Conservation (phyloP, 2,113 vertebrate genomes). For the Cariama cristata region DNA sequence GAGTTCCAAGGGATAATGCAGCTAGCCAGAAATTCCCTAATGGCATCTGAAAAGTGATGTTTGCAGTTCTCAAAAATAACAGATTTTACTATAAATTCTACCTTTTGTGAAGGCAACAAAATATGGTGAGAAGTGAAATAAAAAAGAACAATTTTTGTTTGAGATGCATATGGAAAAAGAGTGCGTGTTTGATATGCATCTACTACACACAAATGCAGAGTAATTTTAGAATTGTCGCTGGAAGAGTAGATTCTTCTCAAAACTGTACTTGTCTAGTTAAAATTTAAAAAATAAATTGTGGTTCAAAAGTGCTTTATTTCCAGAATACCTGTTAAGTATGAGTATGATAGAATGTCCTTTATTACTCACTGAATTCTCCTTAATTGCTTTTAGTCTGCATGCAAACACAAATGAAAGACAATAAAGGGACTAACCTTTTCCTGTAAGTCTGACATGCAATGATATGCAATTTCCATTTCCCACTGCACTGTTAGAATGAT, state of each 20-base stretch:
- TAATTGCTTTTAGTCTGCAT: background rate
- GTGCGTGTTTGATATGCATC: background rate
- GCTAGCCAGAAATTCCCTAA: background rate
- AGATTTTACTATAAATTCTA: background rate
- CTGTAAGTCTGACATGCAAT: background rate
- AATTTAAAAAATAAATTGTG: background rate
- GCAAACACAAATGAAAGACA: background rate
- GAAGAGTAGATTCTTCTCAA: background rate
- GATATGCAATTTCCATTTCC: background rate
- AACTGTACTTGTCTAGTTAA: background rate
- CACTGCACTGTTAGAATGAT: background rate
- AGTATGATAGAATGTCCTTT: background rate
- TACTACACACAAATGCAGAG: background rate
- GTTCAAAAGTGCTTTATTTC: background rate
- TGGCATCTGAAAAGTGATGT: background rate
- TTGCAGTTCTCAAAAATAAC: background rate
- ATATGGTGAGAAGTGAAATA: background rate
- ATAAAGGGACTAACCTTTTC: background rate
- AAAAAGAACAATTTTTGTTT: background rate
- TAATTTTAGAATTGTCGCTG: background rate
- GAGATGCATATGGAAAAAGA: background rate
- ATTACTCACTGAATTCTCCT: background rate
- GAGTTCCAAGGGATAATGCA: background rate
- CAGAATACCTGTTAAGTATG: background rate
- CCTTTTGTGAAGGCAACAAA: background rate